These are phyloP conservation scores for Stratiomys singularior DNA, from an alignment of 2,888 invertebrate species.

Conservation along the genomic window DNA sequence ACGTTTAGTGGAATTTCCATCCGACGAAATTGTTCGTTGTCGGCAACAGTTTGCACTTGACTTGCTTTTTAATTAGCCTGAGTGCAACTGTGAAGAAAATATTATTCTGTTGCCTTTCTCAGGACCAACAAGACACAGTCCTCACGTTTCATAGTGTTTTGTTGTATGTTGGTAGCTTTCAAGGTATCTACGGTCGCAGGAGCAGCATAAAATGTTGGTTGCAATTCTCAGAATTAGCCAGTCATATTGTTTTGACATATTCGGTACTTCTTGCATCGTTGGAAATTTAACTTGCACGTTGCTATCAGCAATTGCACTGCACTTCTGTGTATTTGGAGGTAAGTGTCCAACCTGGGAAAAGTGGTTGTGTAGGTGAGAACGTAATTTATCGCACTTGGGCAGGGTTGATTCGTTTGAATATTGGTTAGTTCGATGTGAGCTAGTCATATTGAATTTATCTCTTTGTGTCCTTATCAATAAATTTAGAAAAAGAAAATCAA, in stretches of 20 bases:
- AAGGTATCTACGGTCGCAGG: no score
- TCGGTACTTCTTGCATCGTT: background rate
- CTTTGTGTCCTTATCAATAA: no score
- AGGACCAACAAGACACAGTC: background rate
- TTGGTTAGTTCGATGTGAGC: no score
- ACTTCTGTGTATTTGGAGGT: no score
- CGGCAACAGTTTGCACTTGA: slow-evolving; percentile 8
- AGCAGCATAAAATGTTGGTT: background rate
- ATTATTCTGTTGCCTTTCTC: background rate
- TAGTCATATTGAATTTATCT: no score
- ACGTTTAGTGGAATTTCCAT: background rate
- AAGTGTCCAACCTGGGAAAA: no score
- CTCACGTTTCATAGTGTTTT: background rate
- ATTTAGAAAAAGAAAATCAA: no score
- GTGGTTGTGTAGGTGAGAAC: no score
- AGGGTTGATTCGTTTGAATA: no score
- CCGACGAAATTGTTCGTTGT: background rate
- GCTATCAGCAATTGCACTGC: background rate
- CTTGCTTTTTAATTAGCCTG: slow-evolving; percentile 25
- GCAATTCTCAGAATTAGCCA: background rate
- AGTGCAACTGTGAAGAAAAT: slow-evolving; percentile 5
- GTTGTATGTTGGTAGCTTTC: background rate
- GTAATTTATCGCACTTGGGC: no score
- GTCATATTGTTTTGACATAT: slow-evolving; percentile 24
- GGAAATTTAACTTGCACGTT: background rate